Percentiles rank a stretch among this genome's conserved stretches.
Evolutionary conservation across 2,888 invertebrate genomes (phyloP).

Genomic region (Amphipoea oculea): DNA sequence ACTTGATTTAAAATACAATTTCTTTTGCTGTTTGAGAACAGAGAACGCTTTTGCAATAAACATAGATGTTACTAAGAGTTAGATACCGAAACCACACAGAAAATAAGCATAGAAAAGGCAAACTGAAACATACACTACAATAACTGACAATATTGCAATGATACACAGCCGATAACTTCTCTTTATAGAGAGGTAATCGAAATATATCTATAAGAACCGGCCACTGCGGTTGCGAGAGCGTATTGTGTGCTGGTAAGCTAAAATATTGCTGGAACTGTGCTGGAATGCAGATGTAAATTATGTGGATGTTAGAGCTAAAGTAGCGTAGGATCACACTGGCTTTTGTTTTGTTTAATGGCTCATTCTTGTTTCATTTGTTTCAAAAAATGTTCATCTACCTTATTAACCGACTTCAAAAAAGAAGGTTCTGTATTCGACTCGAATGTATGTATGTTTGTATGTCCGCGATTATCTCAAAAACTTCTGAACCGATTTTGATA

Average conservation of each 20-base stretch:
- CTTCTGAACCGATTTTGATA: too few relatives aligned
- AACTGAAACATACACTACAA: slow-evolving; percentile 43
- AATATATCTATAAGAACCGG: slow-evolving; percentile 63
- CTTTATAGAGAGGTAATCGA: slow-evolving; percentile 72
- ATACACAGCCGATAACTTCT: slow-evolving; percentile 71
- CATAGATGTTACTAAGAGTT: not conserved
- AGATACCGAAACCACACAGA: not conserved
- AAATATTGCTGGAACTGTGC: slow-evolving; percentile 32
- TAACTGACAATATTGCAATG: slow-evolving; percentile 68
- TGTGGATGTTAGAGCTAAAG: not conserved
- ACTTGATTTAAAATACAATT: not conserved
- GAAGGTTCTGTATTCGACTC: too few relatives aligned
- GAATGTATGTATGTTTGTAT: too few relatives aligned
- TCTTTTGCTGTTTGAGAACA: not conserved
- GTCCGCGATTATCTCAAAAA: too few relatives aligned
- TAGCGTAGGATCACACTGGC: not conserved
- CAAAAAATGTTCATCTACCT: not conserved
- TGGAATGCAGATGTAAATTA: slow-evolving; percentile 27
- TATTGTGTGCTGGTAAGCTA: slow-evolving; percentile 25
- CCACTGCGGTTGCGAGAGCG: slow-evolving; percentile 16
- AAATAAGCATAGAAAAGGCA: slow-evolving; percentile 22
- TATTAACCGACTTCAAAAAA: too few relatives aligned
- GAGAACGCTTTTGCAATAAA: not conserved
- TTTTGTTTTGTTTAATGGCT: not conserved
- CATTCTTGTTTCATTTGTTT: not conserved